Base-by-base conservation (phyloP, 2,888 invertebrate genomes). In the Clusia tigrina region DNA sequence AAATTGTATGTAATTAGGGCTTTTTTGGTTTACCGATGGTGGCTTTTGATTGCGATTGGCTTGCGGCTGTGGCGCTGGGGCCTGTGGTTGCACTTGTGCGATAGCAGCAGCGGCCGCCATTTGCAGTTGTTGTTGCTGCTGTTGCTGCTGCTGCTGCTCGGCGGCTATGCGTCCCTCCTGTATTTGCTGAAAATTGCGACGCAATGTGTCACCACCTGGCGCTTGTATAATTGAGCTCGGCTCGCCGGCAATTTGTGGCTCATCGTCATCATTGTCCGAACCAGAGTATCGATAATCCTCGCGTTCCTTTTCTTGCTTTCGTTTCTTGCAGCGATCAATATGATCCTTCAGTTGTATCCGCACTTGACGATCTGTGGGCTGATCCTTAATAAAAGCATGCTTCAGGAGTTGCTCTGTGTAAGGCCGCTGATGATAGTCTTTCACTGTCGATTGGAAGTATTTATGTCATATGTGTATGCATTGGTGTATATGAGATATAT, bases 301-400 rank as follows among this genome's bases (percentile, higher is more conserved):
- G 22, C 90, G 87, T 70, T 91, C 90, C 81, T 94, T 93, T 82
- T 95, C 94, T 80, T 92, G 94, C 87, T 94, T 95, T 82, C 96
- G 91, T 84, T 96, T 96, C 86, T 96, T 96, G 86, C 95, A 95
- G 71, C 95, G 88, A 86, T 99, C 99, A 84, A 99, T 98, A 85
- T 99, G 98, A 86, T 99, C 99, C 85, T 98, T 98, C 71, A 99
- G 89, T 84, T 98, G 97, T 85, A 97, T 98, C 81, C 98, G 89
- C 72, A 98, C 97, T 87, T 98, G 96, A 75, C 98, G 87, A 85
- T 99, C 99, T 58, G 97, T 98, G 20, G 98, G 98, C 86, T 98
- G 98, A 86, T 99, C 98, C 85, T 95, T 91, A 80, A 99, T 97
- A 85, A 98, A 99, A 65, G 96, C 90, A 87, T 99, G 98, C 84